phyloP scores from a whole-genome alignment of 1,140 invertebrate species.

The Calliphora vicina region DNA sequence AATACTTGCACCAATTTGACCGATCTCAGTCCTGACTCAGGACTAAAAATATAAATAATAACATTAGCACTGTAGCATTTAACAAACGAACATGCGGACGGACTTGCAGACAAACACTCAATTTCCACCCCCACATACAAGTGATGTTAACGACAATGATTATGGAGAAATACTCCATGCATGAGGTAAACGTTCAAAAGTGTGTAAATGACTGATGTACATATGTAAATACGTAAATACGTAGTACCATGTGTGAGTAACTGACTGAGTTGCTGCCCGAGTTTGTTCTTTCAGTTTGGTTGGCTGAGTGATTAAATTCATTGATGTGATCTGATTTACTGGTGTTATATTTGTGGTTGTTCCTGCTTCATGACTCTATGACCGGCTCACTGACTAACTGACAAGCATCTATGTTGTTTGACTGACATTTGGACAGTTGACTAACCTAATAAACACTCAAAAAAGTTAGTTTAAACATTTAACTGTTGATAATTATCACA shows the following conservation, averaged over 20 bases:
- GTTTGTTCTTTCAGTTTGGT: not conserved
- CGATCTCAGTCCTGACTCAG: no score
- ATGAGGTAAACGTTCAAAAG: not conserved
- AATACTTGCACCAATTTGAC: no score
- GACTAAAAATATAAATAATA: no score
- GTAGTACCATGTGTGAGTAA: not conserved
- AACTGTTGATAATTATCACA: not conserved
- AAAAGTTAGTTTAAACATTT: not conserved
- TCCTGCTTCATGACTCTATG: not conserved
- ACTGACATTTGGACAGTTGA: not conserved
- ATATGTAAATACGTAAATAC: no score
- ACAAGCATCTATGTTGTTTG: not conserved
- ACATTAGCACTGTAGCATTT: no score
- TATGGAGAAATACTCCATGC: not conserved
- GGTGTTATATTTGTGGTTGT: not conserved
- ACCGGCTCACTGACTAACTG: not conserved
- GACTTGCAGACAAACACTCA: not conserved
- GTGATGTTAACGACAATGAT: not conserved
- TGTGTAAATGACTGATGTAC: not conserved
- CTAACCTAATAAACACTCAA: not conserved
- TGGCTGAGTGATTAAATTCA: not conserved
- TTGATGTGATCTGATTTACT: not conserved
- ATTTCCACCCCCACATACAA: not conserved
- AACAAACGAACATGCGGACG: not conserved
- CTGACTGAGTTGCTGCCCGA: not conserved